Base-by-base conservation (phyloP, 2,113 vertebrate genomes). In the Spheniscus mendiculus region DNA sequence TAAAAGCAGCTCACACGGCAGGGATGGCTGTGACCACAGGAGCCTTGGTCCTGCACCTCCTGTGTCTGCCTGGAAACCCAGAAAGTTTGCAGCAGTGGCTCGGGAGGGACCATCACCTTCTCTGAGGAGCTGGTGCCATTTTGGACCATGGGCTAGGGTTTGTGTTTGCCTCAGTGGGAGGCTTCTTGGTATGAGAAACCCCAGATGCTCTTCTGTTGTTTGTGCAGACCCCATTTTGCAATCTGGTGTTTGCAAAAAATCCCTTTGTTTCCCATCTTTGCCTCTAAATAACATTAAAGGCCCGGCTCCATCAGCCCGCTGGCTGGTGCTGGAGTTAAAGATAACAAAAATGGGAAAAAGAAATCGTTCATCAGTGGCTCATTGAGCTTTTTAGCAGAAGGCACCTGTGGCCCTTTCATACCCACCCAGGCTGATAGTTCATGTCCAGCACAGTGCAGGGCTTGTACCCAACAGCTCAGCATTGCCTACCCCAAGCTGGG, bases 351-450 rank as follows among this genome's bases (percentile, higher is more conserved):
- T 7, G 21, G 16, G 52, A 6, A 79, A 87, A 94, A 59, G 1
- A 19, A 88, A 9, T 12, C 4, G 4, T 30, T 70, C n/a, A 7
- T 59, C 44, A 45, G 30, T 8, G 21, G 15, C 21, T 73, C 62
- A 15, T 2, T 8, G 34, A 50, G 67, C 16, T 12, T 25, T 53
- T 61, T 69, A 72, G 53, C 76, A 90, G 80, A 66, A 15, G 25
- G 27, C 17, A 34, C n/a, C 62, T 62, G 34, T 47, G 14, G 8
- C 72, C 27, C 25, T 56, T 53, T 53, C 47, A 22, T 3, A 17
- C 36, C 19, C 0, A 0, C 12, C 45, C 69, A 15, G 34, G 52
- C 34, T 76, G 66, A 44, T 16, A 10, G 5, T 44, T 20, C 15
- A 5, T 1, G 4, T 10, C 67, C 56, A 44, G 52, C 67, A 45